Percentiles rank a stretch among this genome's conserved stretches.
Conservation (phyloP, 2,113 vertebrate genomes). For the Antechinus flavipes region DNA sequence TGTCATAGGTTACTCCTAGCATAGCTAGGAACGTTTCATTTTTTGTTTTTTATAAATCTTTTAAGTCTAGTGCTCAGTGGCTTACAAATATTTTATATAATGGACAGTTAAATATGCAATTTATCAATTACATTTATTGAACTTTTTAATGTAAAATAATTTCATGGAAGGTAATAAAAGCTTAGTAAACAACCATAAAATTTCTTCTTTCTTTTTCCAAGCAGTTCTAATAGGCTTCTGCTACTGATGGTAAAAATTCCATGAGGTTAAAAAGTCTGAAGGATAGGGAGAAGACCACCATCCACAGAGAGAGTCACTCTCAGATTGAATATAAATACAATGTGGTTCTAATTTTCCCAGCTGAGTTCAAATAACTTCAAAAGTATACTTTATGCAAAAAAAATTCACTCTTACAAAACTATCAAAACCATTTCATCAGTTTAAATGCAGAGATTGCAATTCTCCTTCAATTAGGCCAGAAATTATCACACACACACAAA, state of each 20-base stretch:
- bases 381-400: conserved; percentile 71
- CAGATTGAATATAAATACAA: conserved; percentile 72
- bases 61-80: conserved; percentile 52
- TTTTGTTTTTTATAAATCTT: conserved; percentile 40
- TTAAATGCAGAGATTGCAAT: conserved; percentile 76
- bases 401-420: conserved; percentile 66
- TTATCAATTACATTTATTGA: conserved; percentile 66
- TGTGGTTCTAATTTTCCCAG: conserved; percentile 69
- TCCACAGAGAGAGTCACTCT: conserved; percentile 48
- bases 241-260: conserved; percentile 68
- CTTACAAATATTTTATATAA: conserved; percentile 45
- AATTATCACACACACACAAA: conserved; percentile 73
- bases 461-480: conserved; percentile 76
- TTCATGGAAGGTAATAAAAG: conserved; percentile 55
- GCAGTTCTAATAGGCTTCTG: conserved; percentile 68
- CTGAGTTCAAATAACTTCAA: conserved; percentile 75
- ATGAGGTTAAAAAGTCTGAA: conserved; percentile 62
- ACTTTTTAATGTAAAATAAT: conserved; percentile 66
- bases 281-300: conserved; percentile 73
- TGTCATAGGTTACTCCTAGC: conserved; percentile 40
- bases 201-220: conserved; percentile 41
- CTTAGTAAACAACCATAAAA: conserved; percentile 56
- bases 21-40: conserved; percentile 45
- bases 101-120: conserved; percentile 48
- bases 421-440: conserved; percentile 74